Base-by-base conservation (phyloP, 2,888 invertebrate genomes). In the Ichneumoninae sp. region DNA sequence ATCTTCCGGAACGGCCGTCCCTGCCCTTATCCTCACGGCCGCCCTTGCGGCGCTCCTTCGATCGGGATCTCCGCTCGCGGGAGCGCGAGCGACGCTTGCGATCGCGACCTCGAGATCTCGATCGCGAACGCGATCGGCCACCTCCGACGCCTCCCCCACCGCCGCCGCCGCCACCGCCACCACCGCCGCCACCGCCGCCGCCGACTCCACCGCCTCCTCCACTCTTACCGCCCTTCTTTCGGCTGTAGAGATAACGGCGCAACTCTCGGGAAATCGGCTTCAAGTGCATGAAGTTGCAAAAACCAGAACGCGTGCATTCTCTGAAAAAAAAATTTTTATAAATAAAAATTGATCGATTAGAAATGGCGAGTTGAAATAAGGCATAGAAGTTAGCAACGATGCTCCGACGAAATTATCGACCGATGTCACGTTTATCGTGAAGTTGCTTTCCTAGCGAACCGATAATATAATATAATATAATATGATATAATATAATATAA, bases 241-340 rank as follows among this genome's bases (percentile, higher is more conserved):
- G 95, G 69, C 97, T 96, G 94, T 97, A 96, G 90, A 97, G 93
- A 93, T 97, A 96, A 94, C 98, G 96, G 87, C 99, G 95, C 80
- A 99, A 94, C 93, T 99, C 99, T 86, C 99, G 95, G 0, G 99
- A 99, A 90, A 99, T 99, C 13, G 99, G 99, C 93, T 99, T 99
- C 93, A 99, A 95, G 93, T 99, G 99, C 99, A 99, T 99, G 94
- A 99, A 99, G 95, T 99, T 99, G 94, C 99, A 99, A 94, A 99
- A 99, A 52, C 99, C 99, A 90, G 99, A 99, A 80, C 99, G 96
- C 0, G 99, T 99, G 94, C 99, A 99, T 94, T 99, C 99, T 1
- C 96, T 96, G 92, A 82, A 80, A 84, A 54, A 5, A 13, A 44
- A 0, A 0, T 22, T 22, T 22, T 22, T 22, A 22, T 7, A 57